Conservation (phyloP, 2,888 invertebrate genomes). For the Apamea epomidion region DNA sequence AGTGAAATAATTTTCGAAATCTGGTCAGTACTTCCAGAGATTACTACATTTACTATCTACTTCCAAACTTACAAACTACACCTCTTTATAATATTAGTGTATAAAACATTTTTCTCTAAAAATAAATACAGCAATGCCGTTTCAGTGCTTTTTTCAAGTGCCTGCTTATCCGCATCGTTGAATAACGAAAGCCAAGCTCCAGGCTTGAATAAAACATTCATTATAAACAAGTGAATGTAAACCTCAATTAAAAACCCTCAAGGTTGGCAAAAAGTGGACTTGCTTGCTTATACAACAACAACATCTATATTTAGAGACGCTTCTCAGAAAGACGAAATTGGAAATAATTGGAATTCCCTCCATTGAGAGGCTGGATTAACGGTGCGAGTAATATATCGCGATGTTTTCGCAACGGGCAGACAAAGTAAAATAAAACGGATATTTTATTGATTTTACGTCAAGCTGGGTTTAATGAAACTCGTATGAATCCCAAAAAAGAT, state of each 20-base stretch:
- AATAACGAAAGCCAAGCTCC: constrained; percentile 24
- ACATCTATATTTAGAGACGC: constrained; percentile 54
- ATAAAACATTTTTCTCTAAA: background rate
- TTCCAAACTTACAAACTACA: background rate
- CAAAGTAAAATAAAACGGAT: constrained; percentile 44
- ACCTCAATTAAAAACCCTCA: constrained; percentile 44
- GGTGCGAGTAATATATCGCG: constrained; percentile 43
- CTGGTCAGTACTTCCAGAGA: background rate
- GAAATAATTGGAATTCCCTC: constrained; percentile 51
- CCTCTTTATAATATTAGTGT: background rate
- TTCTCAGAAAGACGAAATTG: constrained; percentile 54
- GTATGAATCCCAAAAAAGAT: constrained; percentile 7
- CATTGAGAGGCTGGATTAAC: constrained; percentile 43
- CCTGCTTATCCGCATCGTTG: constrained; percentile 16
- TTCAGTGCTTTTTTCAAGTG: constrained; percentile 1
- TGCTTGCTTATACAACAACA: constrained; percentile 36
- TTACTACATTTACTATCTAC: background rate
- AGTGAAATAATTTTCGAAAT: background rate
- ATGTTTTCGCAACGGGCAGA: constrained; percentile 34
- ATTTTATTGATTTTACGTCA: constrained; percentile 45
- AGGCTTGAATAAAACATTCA: constrained; percentile 13
- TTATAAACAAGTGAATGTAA: constrained; percentile 32
- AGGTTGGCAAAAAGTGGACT: constrained; percentile 48
- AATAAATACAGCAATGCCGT: background rate
- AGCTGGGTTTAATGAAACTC: constrained; percentile 6